Evolutionary conservation across 64 coral and sea anemone genomes (phyloP).

Genomic region (Pocillopora damicornis): DNA sequence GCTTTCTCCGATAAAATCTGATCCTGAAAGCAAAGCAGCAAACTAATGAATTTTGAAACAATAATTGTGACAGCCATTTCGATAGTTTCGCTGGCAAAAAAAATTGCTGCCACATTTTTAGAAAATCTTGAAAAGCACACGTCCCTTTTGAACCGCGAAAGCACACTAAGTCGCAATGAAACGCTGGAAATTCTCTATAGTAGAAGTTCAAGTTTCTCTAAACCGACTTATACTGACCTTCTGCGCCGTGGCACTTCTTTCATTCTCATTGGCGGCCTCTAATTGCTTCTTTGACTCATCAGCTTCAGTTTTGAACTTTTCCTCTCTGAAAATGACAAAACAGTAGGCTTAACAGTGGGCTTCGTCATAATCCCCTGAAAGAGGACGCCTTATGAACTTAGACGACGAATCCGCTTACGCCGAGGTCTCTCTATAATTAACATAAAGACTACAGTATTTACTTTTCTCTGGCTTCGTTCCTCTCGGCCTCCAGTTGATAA

Average conservation of each 20-base stretch:
- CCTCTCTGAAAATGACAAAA: background rate
- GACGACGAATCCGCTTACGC: no score
- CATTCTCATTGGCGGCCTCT: background rate
- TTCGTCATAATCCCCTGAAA: no score
- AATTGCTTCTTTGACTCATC: background rate
- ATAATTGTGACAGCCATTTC: background rate
- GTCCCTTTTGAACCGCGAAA: no score
- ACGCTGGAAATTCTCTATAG: no score
- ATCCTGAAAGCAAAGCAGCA: background rate
- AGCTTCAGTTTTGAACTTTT: background rate
- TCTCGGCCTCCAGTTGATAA: conserved; percentile 51
- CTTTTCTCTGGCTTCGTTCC: conserved; percentile 19
- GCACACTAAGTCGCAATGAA: no score
- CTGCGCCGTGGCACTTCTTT: background rate
- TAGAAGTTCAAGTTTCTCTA: no score
- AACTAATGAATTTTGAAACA: background rate
- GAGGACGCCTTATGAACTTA: no score
- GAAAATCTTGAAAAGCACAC: no score
- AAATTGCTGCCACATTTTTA: background rate
- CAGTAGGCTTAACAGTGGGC: background rate
- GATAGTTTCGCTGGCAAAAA: background rate
- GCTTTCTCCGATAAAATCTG: background rate
- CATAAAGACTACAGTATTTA: background rate
- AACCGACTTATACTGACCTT: background rate
- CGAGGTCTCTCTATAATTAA: background rate